phyloP scores from a whole-genome alignment of 2,797 vertebrate species.

The Vespertilio murinus region DNA sequence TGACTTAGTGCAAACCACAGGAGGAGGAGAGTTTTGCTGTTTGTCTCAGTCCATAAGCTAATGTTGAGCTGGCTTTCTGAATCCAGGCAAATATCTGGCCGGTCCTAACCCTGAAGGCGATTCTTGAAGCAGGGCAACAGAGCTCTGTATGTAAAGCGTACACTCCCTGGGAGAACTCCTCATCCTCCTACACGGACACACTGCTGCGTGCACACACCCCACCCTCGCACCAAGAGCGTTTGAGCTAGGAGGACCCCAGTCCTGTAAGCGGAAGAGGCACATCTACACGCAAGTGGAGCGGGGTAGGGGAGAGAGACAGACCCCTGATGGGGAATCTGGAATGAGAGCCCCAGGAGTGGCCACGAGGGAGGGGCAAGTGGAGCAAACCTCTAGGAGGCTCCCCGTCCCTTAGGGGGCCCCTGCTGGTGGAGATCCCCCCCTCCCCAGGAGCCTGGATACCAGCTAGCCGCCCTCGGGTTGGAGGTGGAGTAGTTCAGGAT shows the following conservation, averaged over 20 bases:
- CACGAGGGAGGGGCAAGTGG: background rate
- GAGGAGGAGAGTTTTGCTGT: background rate
- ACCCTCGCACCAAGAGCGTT: background rate
- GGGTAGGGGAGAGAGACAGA: background rate
- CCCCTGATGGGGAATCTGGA: background rate
- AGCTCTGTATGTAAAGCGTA: constrained; percentile 21
- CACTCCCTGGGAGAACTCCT: constrained; percentile 18
- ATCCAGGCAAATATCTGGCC: background rate
- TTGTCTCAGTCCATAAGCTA: background rate
- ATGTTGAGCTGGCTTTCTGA: background rate
- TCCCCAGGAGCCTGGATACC: background rate
- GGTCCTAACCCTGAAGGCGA: constrained; percentile 42
- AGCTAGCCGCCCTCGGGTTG: background rate
- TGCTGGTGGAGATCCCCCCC: background rate
- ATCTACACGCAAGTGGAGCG: background rate
- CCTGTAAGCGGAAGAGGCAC: background rate
- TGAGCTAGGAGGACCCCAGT: background rate
- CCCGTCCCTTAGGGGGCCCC: background rate
- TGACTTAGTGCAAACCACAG: constrained; percentile 49
- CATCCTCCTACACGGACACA: constrained; percentile 27
- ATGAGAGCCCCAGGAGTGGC: background rate
- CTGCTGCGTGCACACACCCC: background rate
- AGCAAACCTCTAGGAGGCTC: background rate
- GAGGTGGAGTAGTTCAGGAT: constrained; percentile 45
- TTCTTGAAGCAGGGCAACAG: background rate